These are phyloP conservation scores for Acropternis orthonyx DNA, from an alignment of 2,797 vertebrate genomes.

Conservation along the genomic window DNA sequence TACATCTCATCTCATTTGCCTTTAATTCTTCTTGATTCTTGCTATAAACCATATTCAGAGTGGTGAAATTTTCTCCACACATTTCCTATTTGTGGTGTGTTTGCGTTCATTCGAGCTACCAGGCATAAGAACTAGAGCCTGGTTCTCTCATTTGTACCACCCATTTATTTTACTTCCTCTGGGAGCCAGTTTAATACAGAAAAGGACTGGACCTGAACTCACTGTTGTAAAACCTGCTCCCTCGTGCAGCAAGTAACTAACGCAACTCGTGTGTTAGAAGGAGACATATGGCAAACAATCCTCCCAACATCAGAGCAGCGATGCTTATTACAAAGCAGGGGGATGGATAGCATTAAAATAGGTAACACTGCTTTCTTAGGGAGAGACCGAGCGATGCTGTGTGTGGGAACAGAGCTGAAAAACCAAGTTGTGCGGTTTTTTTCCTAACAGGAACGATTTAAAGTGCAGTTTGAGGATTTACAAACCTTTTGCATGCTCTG, in stretches of 20 bases:
- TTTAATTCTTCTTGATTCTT: background rate
- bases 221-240: background rate
- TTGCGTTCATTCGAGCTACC: background rate
- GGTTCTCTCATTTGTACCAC: background rate
- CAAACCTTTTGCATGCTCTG: background rate
- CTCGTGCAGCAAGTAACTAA: background rate
- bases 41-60: background rate
- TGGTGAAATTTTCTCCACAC: background rate
- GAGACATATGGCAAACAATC: background rate
- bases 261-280: background rate
- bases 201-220: background rate
- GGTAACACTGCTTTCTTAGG: background rate
- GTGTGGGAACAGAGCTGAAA: conserved; percentile 36
- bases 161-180: background rate
- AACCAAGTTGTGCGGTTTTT: background rate
- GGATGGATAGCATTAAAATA: conserved; percentile 37
- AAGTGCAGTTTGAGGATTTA: background rate
- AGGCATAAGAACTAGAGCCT: background rate
- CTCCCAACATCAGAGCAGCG: background rate
- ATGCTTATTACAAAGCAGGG: conserved; percentile 35
- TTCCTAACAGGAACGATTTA: background rate
- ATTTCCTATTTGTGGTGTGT: background rate
- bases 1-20: background rate
- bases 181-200: background rate
- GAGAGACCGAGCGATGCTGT: background rate